A percentile compares a stretch with the other conserved stretches of the same genome.
These are phyloP conservation scores for Xanthia icteritia DNA, from an alignment of 2,888 invertebrate species.

Conservation along the genomic window DNA sequence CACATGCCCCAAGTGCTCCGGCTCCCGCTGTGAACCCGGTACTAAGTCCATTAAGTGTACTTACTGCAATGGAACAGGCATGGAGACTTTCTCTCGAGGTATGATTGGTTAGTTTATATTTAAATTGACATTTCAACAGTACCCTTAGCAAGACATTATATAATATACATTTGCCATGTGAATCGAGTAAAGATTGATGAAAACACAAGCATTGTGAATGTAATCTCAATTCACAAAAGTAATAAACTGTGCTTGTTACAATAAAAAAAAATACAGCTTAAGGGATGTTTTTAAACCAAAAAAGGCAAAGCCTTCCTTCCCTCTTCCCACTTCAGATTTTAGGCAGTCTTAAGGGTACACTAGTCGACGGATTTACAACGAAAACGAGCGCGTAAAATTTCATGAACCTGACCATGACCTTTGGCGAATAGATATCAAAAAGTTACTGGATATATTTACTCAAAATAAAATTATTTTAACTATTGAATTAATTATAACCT, in stretches of 20 bases:
- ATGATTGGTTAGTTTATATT: constrained; percentile 33
- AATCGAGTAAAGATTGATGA: background rate
- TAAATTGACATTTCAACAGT: background rate
- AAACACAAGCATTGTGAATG: background rate
- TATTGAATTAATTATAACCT: too few species aligned
- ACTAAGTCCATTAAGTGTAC: constrained; percentile 96
- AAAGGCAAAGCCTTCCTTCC: background rate
- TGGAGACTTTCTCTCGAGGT: constrained; percentile 96
- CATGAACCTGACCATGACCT: too few species aligned
- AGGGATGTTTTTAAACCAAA: background rate
- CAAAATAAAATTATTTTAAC: too few species aligned
- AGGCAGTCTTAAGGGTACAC: too few species aligned
- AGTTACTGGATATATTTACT: too few species aligned
- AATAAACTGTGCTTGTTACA: too few species aligned
- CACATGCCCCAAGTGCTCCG: constrained; percentile 96
- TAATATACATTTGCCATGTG: background rate
- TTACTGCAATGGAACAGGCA: constrained; percentile 98
- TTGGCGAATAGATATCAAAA: too few species aligned
- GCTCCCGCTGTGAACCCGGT: constrained; percentile 97
- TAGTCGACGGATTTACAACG: too few species aligned
- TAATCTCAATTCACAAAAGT: background rate
- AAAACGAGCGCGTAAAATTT: too few species aligned
- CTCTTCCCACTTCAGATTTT: background rate
- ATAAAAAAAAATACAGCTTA: background rate
- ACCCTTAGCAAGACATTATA: background rate